Evolutionary conservation across 2,113 vertebrate species (phyloP), one percentile per base, ranked within the genome.

Genomic region (Myodes glareolus): DNA sequence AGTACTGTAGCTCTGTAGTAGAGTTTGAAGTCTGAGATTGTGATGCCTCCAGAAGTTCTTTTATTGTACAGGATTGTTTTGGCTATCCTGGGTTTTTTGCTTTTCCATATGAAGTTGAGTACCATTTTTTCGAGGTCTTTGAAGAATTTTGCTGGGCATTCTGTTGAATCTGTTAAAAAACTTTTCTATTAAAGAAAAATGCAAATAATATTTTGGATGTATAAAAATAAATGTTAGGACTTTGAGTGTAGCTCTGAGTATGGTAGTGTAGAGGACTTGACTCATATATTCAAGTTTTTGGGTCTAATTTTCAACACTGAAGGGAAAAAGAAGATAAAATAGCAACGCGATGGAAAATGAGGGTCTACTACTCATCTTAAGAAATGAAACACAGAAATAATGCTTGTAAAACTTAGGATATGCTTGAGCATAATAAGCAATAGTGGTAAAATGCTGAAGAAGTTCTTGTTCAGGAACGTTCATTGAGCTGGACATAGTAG

Each of bases 371-470:
- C 27, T 84, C 70, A 93, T 45, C 39, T 91, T 93, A 75, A 93
- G 76, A 93, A 95, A 88, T 72, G 78, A 85, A 85, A 89, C 16
- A 2, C 68, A 86, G 78, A 90, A 67, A 76, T 87, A 94, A 81
- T 92, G 50, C 77, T 93, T 88, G 23, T 80, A 84, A 93, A 85
- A 55, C 65, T 80, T 16, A 10, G 45, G 67, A 65, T 23, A 39
- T 82, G 70, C 84, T 91, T 95, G 52, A 39, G 65, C 92, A 87
- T 58, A 92, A 33, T 93, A 97, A 97, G 75, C 92, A 75, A 25
- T 77, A 90, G 39, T 72, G 78, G 89, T 94, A 94, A 95, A 96
- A 95, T 78, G 93, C 16, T 39, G 25, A 96, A 33, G 75, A 77
- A 50, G 45, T 7, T 94, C n/a, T 52, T 81, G 52, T 92, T 96